These are phyloP conservation scores for Lanius collurio DNA, from an alignment of 2,113 vertebrate species.

Conservation along the genomic window DNA sequence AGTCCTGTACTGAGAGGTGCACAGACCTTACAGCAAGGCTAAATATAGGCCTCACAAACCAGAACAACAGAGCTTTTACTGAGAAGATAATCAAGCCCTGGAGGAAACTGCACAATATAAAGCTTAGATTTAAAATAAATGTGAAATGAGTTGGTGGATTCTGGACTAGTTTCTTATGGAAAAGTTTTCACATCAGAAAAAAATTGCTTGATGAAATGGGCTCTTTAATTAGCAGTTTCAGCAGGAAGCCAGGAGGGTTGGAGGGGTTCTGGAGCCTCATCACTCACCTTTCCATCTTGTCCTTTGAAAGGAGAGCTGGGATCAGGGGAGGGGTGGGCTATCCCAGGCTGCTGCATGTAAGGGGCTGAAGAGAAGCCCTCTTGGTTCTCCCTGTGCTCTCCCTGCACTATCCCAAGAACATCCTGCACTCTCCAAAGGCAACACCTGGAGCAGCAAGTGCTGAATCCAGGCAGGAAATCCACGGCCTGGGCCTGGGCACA, in stretches of 20 bases:
- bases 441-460: neutral
- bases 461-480: neutral
- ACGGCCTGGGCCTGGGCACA: neutral
- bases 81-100: conserved; percentile 40
- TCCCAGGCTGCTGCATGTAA: neutral
- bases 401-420: neutral
- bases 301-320: neutral
- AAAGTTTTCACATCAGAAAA: neutral
- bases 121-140: conserved; percentile 50
- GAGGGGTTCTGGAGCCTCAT: neutral
- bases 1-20: neutral
- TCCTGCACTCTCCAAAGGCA: neutral
- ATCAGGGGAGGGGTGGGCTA: neutral
- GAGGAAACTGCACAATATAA: neutral
- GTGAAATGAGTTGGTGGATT: conserved; percentile 37
- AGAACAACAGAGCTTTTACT: conserved; percentile 7
- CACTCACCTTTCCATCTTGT: neutral
- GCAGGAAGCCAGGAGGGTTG: neutral
- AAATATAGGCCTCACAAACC: conserved; percentile 21
- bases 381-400: neutral
- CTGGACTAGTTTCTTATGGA: neutral
- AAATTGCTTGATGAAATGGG: neutral
- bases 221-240: neutral
- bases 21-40: neutral
- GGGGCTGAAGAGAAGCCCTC: neutral